A percentile compares a stretch with the other conserved stretches of the same genome.
Evolutionary conservation across 2,797 vertebrate species (phyloP).

Genomic region (Galago senegalensis): DNA sequence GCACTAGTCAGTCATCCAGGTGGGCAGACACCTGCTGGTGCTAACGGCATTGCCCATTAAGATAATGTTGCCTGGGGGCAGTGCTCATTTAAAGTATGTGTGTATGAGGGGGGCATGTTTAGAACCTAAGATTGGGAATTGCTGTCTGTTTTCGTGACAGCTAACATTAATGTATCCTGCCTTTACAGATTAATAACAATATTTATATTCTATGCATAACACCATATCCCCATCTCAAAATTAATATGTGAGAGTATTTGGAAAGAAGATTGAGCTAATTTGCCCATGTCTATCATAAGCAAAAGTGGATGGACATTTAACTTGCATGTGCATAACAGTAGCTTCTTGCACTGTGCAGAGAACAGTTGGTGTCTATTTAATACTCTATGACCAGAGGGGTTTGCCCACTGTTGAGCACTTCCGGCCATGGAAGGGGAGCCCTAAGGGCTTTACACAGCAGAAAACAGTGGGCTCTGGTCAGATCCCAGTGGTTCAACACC

Average conservation of each 20-base stretch:
- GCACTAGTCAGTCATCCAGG: too few species aligned
- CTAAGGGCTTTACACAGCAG: accelerated
- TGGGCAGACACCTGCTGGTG: neutral
- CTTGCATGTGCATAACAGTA: neutral
- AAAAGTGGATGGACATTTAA: neutral
- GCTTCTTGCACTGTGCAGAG: neutral
- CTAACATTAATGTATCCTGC: neutral
- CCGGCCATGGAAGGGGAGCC: accelerated
- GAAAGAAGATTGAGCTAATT: neutral
- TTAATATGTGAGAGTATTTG: neutral
- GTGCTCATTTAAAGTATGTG: neutral
- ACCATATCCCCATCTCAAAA: neutral
- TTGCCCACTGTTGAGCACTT: neutral
- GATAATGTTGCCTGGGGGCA: neutral
- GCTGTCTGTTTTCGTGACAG: neutral
- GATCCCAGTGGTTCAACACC: accelerated
- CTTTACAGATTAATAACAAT: neutral
- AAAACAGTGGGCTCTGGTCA: accelerated
- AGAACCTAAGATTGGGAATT: neutral
- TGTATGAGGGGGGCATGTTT: neutral
- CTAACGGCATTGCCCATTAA: neutral
- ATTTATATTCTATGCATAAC: neutral
- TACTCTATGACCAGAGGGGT: neutral
- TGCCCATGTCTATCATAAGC: neutral
- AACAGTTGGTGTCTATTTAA: neutral